Evolutionary conservation across 2,888 invertebrate species (phyloP).

Genomic region (Perdita meconis): DNA sequence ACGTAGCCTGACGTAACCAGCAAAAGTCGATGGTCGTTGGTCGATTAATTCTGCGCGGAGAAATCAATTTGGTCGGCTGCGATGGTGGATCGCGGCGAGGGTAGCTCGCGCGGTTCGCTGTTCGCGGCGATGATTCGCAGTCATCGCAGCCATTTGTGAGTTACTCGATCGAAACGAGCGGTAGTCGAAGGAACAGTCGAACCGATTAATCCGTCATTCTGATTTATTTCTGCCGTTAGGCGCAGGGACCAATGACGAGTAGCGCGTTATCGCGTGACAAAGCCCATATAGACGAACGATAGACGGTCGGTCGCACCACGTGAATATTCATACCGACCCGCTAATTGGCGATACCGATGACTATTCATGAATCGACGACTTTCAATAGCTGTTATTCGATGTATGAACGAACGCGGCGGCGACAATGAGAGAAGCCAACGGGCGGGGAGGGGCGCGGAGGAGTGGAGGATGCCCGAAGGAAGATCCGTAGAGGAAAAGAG

Average conservation of each 20-base stretch:
- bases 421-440: constrained; percentile 30
- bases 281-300: constrained; percentile 72
- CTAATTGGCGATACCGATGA: constrained; percentile 82
- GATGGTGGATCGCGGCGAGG: background rate
- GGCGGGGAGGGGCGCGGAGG: background rate
- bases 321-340: constrained; percentile 81
- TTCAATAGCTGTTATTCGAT: constrained; percentile 81
- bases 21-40: background rate
- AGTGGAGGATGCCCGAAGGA: constrained; percentile 13
- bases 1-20: background rate
- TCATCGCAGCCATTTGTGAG: constrained; percentile 41
- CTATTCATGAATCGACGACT: constrained; percentile 83
- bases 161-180: constrained; percentile 46
- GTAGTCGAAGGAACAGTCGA: constrained; percentile 50
- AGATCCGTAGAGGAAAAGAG: constrained; percentile 8
- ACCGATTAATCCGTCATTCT: constrained; percentile 59
- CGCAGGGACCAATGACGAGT: constrained; percentile 32
- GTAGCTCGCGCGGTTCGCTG: constrained; percentile 53
- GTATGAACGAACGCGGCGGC: constrained; percentile 60
- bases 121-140: constrained; percentile 62
- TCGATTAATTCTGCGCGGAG: constrained; percentile 34
- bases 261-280: constrained; percentile 74
- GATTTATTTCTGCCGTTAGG: constrained; percentile 53
- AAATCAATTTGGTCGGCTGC: constrained; percentile 23
- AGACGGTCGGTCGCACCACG: constrained; percentile 67